A percentile compares a stretch with the other conserved stretches of the same genome.
Evolutionary conservation across 1,140 invertebrate genomes (phyloP).

Genomic region (Drosophila pallidifrons): DNA sequence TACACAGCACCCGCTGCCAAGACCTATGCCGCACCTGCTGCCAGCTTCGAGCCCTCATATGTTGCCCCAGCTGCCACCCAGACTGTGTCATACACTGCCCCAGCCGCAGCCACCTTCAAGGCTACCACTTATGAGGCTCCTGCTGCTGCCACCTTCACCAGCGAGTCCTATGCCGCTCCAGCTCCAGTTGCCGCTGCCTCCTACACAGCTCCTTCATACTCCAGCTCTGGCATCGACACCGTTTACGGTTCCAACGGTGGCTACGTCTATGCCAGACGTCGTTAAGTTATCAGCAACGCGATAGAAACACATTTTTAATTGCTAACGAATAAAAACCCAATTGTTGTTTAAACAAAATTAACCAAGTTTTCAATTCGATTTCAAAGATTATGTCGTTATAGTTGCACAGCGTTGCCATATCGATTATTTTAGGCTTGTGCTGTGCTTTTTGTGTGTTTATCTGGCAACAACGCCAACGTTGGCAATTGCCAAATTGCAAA

Average conservation of each 20-base stretch:
- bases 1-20: slow-evolving; percentile 24
- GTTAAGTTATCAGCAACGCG: slow-evolving; percentile 27
- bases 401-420: neutral
- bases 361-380: neutral
- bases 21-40: slow-evolving; percentile 31
- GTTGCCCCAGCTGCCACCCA: slow-evolving; percentile 43
- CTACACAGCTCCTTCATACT: slow-evolving; percentile 25
- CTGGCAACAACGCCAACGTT: neutral
- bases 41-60: slow-evolving; percentile 32
- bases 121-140: slow-evolving; percentile 23
- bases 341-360: neutral
- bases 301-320: slow-evolving; percentile 34
- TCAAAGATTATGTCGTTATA: neutral
- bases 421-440: no score
- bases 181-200: slow-evolving; percentile 40
- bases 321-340: slow-evolving; percentile 10
- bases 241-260: slow-evolving; percentile 73
- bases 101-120: slow-evolving; percentile 23
- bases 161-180: slow-evolving; percentile 38
- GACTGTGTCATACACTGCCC: slow-evolving; percentile 37
- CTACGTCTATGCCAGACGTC: slow-evolving; percentile 62
- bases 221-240: slow-evolving; percentile 53
- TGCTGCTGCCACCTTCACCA: slow-evolving; percentile 32
- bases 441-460: neutral
- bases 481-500: no score